Evolutionary conservation across 2,113 vertebrate species (phyloP), one percentile per base, ranked within the genome.

Genomic region (Pterocles burchelli): DNA sequence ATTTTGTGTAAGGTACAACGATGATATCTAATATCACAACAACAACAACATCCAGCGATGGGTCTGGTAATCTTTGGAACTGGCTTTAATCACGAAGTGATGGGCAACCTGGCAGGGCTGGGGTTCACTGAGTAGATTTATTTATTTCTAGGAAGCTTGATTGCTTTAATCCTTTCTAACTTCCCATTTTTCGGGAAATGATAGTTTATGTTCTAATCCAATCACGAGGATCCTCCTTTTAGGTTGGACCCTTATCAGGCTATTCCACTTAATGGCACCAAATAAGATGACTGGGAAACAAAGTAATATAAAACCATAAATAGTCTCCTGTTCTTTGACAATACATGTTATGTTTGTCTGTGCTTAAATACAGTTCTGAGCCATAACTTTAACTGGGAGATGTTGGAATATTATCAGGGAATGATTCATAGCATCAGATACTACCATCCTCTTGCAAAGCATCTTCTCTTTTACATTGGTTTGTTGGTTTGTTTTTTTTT

Each of bases 331-430:
- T 54, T 57, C 62, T 82, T 51, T 17, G 38, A 29, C 34, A 49
- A 3, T 16, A 54, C 54, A 8, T 5, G 17, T 68, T 84, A 16
- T 13, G 31, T 63, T 84, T 6, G 7, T 31, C 89, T 66, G 66
- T 70, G 51, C 78, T 90, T 76, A 72, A 76, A 80, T 14, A 85
- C 54, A 43, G 51, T 63, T 80, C 89, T 70, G n/a, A 83, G 61
- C 57, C 45, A 29, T 88, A 85, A 91, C 84, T 85, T 73, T 33
- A 28, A 55, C 26, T 22, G 70, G 65, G 78, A 90, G 65, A 88
- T 0, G 0, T 68, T 61, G 74, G 48, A 90, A 46, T 38, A 51
- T 54, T 88, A 49, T 79, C 89, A 81, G 66, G 46, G 66, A 28
- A 46, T 66, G 83, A 91, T 54, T 82, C 29, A 49, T 26, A 65